Base-by-base conservation (phyloP, 2,888 invertebrate genomes). In the Scelioninae gen. 1 region DNA sequence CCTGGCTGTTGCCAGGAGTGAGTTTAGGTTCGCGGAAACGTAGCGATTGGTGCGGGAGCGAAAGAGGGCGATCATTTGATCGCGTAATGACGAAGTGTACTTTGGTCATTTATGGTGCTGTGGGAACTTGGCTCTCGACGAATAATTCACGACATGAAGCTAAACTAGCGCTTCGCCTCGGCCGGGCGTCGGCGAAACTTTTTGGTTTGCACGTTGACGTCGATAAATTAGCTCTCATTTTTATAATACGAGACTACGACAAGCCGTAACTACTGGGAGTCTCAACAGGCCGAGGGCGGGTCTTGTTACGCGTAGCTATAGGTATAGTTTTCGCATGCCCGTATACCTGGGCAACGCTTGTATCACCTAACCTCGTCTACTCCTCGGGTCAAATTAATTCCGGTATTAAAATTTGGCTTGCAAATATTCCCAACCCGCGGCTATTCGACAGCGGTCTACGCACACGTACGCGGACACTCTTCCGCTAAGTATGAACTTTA, bases 371-470 rank as follows among this genome's bases (percentile, higher is more conserved):
- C 80, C 84, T 84, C 81, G 83, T 80, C 86, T 86, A 79, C 85
- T 91, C 88, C 90, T 88, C 90, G 89, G 91, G 90, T 92, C 91
- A 92, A 92, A 92, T 92, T 92, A 92, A 92, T 92, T 92, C 92
- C 89, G 90, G 92, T 91, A 92, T 92, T 92, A 92, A 92, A 92
- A 92, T 92, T 92, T 92, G 92, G 92, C 92, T 92, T 92, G 92
- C 92, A 92, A 92, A 92, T 92, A 92, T 92, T 90, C 91, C 88
- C 88, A 89, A 90, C 90, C 90, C 89, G 89, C 88, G 90, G 89
- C 89, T 87, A 88, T 83, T 87, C 87, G 86, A 83, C 85, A 81
- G 81, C 84, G 83, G 76, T 83, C 66, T 71, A 77, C 85, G 86
- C 86, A 81, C 80, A 82, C 76, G 51, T 69, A 60, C 47, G 29